Base-by-base conservation (phyloP, 2,888 invertebrate genomes). In the Blastobasis adustella region DNA sequence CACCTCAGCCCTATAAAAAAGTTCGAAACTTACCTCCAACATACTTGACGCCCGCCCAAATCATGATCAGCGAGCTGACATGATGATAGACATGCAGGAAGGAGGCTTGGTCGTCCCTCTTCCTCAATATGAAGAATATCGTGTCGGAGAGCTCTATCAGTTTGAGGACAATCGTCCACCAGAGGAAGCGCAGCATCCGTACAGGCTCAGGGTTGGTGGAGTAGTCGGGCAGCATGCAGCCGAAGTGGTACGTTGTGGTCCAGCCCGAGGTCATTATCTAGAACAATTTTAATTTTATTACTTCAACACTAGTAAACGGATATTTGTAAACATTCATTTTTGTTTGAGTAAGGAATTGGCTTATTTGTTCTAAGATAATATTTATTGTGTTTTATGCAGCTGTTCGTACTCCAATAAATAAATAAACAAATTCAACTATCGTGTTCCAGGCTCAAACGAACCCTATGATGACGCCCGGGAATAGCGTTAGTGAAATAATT, bases 31-130 rank as follows among this genome's bases (percentile, higher is more conserved):
- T 82, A 94, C 94, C 93, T 82, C 92, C 90, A 57, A 91, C 86
- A 66, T 90, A 92, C 80, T 92, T 93, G 42, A 90, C 83, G 1
- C 82, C 90, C 0, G 90, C 59, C 91, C 93, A 94, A 0, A 90
- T 73, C 4, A 94, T 79, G 8, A 89, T 67, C 41, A 92, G 69
- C 0, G 93, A 90, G 48, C 90, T 86, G 48, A 90, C 77, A 60
- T 95, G 95, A 76, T 95, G 95, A 67, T 94, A 94, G 2, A 95
- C 79, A 61, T 95, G 95, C 46, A 95, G 79, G 56, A 90, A 91
- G 0, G 94, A 91, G 5, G 93, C 91, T 79, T 95, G 95, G 46
- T 90, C 90, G 54, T 91, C 85, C 69, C 92, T 94, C 74, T 94
- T 93, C 54, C 95, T 88, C 60, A 95, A 69, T 9, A 93, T 79